Percentiles rank a stretch among this genome's conserved stretches.
phyloP scores from a whole-genome alignment of 2,888 invertebrate species.

The Azorinus chamasolen region DNA sequence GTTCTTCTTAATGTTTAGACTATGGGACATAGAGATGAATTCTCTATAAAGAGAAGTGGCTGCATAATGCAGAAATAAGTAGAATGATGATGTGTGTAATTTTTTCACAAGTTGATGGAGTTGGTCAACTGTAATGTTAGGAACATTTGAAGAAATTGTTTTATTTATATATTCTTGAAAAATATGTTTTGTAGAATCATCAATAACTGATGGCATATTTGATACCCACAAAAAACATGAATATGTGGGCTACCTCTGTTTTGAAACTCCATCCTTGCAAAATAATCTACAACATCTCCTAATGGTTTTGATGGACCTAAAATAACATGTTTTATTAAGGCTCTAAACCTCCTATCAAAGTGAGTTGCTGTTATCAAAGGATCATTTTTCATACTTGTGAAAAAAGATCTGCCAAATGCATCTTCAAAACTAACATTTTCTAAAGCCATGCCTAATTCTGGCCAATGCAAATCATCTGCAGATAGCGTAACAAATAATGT shows the following conservation, averaged over 20 bases:
- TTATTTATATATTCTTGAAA: constrained; percentile 26
- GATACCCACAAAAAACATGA: constrained; percentile 51
- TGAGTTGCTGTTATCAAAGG: constrained; percentile 43
- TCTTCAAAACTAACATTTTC: constrained; percentile 27
- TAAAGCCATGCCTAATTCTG: too few relatives aligned
- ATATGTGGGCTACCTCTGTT: constrained; percentile 40
- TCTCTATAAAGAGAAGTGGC: too few relatives aligned
- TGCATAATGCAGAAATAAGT: too few relatives aligned
- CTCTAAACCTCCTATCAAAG: constrained; percentile 46
- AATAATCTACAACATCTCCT: constrained; percentile 37
- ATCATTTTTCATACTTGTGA: constrained; percentile 20
- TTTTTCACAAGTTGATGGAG: too few relatives aligned
- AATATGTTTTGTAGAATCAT: constrained; percentile 4
- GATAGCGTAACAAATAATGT: constrained; percentile 59
- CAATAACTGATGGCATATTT: background rate
- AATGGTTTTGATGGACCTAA: constrained; percentile 11
- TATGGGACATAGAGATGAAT: too few relatives aligned
- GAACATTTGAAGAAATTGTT: constrained; percentile 2
- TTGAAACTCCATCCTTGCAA: constrained; percentile 50
- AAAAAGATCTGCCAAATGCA: constrained; percentile 22
- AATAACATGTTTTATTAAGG: constrained; percentile 46
- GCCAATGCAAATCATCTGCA: too few relatives aligned
- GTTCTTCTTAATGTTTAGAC: too few relatives aligned
- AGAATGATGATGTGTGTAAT: too few relatives aligned
- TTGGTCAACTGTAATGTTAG: too few relatives aligned